Conservation (phyloP, 2,113 vertebrate species). For the Lasiurus borealis region DNA sequence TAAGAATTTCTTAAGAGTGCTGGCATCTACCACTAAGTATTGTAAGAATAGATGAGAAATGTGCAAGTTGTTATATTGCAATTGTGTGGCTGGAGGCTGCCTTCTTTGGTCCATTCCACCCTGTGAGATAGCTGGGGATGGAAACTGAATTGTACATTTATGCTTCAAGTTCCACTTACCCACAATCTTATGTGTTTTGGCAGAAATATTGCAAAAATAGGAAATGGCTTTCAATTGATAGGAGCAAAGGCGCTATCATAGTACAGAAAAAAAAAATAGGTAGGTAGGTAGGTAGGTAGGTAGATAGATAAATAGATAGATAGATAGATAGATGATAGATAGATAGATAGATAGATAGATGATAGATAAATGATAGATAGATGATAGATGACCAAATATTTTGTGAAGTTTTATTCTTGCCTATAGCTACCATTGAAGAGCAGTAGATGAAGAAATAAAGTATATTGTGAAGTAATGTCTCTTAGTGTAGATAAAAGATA, state of each 20-base stretch:
- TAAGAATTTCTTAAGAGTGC: not conserved
- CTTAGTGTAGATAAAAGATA: not conserved
- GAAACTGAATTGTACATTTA: rapidly evolving
- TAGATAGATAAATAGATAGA: not conserved
- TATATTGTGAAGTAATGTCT: not conserved
- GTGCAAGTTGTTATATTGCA: not conserved
- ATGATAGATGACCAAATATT: not conserved
- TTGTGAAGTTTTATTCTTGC: not conserved
- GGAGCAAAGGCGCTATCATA: not conserved
- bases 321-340: not conserved
- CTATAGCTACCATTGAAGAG: not conserved
- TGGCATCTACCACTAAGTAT: not conserved
- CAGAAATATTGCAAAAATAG: not conserved
- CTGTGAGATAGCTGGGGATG: not conserved
- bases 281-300: not conserved
- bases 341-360: not conserved
- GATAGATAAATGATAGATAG: not conserved
- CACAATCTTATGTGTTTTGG: not conserved
- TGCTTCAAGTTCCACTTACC: not conserved
- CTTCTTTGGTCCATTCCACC: not conserved
- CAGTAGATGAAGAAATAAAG: not conserved
- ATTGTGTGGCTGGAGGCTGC: not conserved
- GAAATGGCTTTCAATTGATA: not conserved
- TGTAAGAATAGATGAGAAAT: not conserved
- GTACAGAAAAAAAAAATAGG: not conserved